phyloP scores from a whole-genome alignment of 2,888 invertebrate species.

The Chrysopilus asiliformis region DNA sequence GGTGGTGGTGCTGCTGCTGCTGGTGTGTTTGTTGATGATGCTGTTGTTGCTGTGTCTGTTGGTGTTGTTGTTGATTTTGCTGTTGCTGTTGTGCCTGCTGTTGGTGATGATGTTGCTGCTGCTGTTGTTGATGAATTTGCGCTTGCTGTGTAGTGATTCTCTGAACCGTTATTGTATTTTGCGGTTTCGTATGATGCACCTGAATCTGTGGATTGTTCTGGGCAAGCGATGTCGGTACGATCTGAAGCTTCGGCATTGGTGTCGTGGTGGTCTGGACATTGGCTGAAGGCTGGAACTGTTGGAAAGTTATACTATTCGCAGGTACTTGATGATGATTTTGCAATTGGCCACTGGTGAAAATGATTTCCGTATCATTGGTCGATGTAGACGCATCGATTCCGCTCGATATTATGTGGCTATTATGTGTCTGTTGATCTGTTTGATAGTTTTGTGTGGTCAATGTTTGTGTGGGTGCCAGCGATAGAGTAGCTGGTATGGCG shows the following conservation, averaged over 20 bases:
- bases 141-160: slow-evolving; percentile 13
- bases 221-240: slow-evolving; percentile 12
- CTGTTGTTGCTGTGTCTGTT: slow-evolving; percentile 23
- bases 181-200: slow-evolving; percentile 1
- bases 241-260: slow-evolving; percentile 12
- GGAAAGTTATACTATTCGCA: slow-evolving; percentile 9
- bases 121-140: slow-evolving; percentile 19
- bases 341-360: slow-evolving; percentile 17
- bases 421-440: slow-evolving; percentile 8
- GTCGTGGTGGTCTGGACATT: slow-evolving; percentile 6
- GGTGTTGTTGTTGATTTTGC: slow-evolving; percentile 8
- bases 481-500: slow-evolving; percentile 32
- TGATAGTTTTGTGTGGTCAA: slow-evolving; percentile 10
- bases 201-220: slow-evolving; percentile 18
- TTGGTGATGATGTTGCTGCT: slow-evolving; percentile 11
- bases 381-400: slow-evolving; percentile 22
- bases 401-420: slow-evolving; percentile 8
- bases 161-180: slow-evolving; percentile 13
- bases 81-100: too few species aligned
- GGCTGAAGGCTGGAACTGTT: slow-evolving; percentile 19
- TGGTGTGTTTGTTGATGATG: slow-evolving; percentile 19
- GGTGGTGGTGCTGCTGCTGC: slow-evolving; percentile 15
- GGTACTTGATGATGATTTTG: slow-evolving; percentile 19
- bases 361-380: slow-evolving; percentile 19
- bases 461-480: slow-evolving; percentile 24